A percentile compares a stretch with the other conserved stretches of the same genome.
phyloP scores from a whole-genome alignment of 1,140 invertebrate species.

The Lethrus apterus region DNA sequence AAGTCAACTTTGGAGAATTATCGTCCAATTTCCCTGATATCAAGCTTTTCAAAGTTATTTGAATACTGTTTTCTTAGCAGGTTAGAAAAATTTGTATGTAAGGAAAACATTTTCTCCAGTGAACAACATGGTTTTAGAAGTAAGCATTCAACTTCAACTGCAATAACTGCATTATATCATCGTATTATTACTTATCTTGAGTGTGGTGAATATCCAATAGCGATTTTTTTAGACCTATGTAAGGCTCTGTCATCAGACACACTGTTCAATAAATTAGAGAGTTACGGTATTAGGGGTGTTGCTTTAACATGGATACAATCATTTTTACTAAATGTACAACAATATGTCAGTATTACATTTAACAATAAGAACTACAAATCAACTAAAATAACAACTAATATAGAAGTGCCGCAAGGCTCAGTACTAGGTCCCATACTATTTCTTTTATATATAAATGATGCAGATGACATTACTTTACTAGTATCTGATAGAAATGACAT shows the following conservation, averaged over 20 bases:
- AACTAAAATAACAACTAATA: neutral
- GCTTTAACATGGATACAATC: conserved; percentile 5
- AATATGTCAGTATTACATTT: conserved; percentile 7
- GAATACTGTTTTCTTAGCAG: conserved; percentile 15
- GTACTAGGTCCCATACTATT: neutral
- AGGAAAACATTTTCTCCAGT: conserved; percentile 6
- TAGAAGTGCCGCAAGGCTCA: neutral
- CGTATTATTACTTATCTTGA: neutral
- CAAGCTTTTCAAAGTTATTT: conserved; percentile 15
- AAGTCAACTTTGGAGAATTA: neutral
- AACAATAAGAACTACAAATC: neutral
- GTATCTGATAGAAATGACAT: neutral
- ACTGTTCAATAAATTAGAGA: conserved; percentile 4
- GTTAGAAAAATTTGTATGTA: conserved; percentile 8
- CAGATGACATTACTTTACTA: neutral
- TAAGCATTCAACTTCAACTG: neutral
- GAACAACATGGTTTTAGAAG: conserved; percentile 15
- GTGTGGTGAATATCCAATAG: neutral
- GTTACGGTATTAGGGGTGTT: neutral
- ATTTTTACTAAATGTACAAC: conserved; percentile 9
- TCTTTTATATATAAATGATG: neutral
- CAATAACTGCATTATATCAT: neutral
- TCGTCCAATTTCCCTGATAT: neutral
- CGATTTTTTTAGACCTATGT: conserved; percentile 2
- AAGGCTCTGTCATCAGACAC: neutral